Evolutionary conservation across 2,113 vertebrate species (phyloP), one percentile per base, ranked within the genome.

Genomic region (Tympanuchus pallidicinctus): DNA sequence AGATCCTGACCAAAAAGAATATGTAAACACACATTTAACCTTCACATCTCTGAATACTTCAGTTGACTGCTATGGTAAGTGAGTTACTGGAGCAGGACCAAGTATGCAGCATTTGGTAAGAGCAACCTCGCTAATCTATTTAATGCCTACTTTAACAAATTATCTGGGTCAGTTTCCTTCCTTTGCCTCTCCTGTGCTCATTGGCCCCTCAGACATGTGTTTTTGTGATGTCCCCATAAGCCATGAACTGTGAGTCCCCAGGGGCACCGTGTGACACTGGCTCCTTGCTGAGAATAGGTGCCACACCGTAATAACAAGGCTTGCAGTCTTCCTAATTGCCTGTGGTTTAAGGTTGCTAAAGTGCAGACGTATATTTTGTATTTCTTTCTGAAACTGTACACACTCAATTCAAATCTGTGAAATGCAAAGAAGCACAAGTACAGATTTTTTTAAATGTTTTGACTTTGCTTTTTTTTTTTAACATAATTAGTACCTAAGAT

Each of bases 71-170:
- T 45, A 0, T 36, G 19, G 48, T 40, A 65, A 82, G 40, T 61
- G 47, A 54, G 54, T 82, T 34, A 30, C 21, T 90, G 83, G 80
- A 72, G 27, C 0, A 0, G 36, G 14, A 65, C 66, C 82, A 90
- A 89, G 30, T 72, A 30, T 40, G 47, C 25, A 84, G 34, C 34
- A 56, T 87, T 72, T 87, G 82, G 61, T 63, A 90, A 86, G 70
- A 89, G 5, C 15, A 75, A 57, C 43, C 25, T 64, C 1, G 2
- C 52, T 81, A 86, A 24, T 27, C 6, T 56, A 70, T 90, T 74
- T 92, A 72, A 57, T 90, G 73, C 65, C 66, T 88, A 13, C 63
- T 92, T 96, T 81, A 84, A 92, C 50, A 64, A 69, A 89, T 95
- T 65, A 59, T 87, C 66, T 32, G 66, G 36, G 30, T 60, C 24